These are phyloP conservation scores for Catagonus wagneri DNA, from an alignment of 2,113 vertebrate species.

Conservation along the genomic window DNA sequence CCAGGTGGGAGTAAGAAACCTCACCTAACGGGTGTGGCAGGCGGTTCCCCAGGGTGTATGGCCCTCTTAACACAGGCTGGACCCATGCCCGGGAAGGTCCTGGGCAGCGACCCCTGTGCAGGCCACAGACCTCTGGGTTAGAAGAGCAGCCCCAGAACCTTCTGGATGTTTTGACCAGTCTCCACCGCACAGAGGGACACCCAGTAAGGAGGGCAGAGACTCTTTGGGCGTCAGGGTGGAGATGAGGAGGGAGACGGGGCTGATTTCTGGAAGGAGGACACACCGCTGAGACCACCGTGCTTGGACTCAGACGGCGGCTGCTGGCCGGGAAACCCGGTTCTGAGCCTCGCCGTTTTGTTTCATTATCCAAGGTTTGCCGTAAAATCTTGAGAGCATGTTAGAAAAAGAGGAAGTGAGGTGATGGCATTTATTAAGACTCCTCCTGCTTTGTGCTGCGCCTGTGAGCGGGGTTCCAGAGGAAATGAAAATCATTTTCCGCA, in stretches of 20 bases:
- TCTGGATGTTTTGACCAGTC: not conserved
- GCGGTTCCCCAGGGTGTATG: too few relatives aligned
- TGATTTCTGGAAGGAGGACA: not conserved
- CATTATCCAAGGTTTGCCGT: constrained; percentile 55
- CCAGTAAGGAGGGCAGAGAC: not conserved
- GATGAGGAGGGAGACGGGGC: rapidly evolving
- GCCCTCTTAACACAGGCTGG: not conserved
- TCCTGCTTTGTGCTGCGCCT: not conserved
- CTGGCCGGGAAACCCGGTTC: not conserved
- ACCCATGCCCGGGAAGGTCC: not conserved
- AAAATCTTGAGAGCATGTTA: constrained; percentile 26
- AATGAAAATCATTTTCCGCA: constrained; percentile 43
- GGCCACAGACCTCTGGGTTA: not conserved
- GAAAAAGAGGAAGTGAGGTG: not conserved
- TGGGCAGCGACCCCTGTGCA: not conserved
- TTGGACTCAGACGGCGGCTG: not conserved
- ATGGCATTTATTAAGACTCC: constrained; percentile 11
- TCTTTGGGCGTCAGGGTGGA: not conserved
- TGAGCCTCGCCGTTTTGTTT: not conserved
- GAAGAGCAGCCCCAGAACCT: not conserved
- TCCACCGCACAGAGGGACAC: not conserved
- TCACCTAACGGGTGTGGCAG: not conserved
- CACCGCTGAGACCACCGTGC: rapidly evolving
- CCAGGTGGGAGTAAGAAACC: not conserved
- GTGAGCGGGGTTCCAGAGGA: constrained; percentile 58